phyloP scores from a whole-genome alignment of 2,113 vertebrate genomes.

The Aythya baeri region DNA sequence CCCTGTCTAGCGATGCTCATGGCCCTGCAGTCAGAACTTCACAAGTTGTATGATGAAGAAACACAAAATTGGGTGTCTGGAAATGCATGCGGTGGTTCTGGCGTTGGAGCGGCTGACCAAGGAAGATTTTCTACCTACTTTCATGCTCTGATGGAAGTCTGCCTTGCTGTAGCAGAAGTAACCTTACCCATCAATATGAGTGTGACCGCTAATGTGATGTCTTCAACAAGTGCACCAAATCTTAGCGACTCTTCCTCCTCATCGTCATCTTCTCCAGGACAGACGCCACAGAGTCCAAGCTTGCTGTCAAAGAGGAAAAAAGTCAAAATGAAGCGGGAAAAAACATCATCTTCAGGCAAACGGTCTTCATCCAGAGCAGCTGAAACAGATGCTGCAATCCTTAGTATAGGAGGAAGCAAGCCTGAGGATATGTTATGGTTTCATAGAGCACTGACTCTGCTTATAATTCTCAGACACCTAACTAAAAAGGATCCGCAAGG shows the following conservation, averaged over 20 bases:
- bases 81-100: conserved; percentile 75
- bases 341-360: conserved; percentile 85
- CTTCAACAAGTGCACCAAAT: conserved; percentile 87
- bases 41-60: conserved; percentile 94
- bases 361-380: conserved; percentile 77
- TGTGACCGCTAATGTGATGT: conserved; percentile 84
- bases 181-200: conserved; percentile 92
- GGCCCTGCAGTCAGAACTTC: conserved; percentile 94
- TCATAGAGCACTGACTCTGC: conserved; percentile 92
- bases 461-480: conserved; percentile 95
- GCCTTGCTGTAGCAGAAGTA: conserved; percentile 94
- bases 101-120: conserved; percentile 83
- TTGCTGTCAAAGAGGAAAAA: conserved; percentile 96
- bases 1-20: conserved; percentile 96
- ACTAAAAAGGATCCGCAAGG: conserved; percentile 94
- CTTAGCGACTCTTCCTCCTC: conserved; percentile 96
- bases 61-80: conserved; percentile 90
- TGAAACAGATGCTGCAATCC: conserved; percentile 83
- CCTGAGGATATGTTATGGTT: conserved; percentile 99
- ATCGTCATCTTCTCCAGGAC: conserved; percentile 93
- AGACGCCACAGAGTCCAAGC: conserved; percentile 96
- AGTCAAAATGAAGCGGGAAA: conserved; percentile 98
- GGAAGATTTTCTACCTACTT: conserved; percentile 96
- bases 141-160: conserved; percentile 95
- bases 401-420: conserved; percentile 92